Percentiles rank a stretch among this genome's conserved stretches.
Evolutionary conservation across 2,888 invertebrate genomes (phyloP).

Genomic region (Oligia latruncula): DNA sequence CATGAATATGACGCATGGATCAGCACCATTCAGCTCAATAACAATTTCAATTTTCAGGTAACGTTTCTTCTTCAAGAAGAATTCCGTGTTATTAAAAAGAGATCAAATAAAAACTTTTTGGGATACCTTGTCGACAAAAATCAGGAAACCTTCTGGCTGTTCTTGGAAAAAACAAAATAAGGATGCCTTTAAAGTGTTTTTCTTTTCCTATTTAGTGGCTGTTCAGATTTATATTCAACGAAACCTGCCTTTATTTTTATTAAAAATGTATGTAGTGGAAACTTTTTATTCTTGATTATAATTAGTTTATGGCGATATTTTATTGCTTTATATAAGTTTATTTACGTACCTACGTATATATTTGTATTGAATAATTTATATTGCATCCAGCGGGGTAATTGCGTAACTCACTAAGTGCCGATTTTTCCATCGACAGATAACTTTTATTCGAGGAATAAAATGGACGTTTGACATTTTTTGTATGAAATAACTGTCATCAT

Average conservation of each 20-base stretch:
- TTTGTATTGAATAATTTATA: not conserved
- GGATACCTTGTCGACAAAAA: too few species aligned
- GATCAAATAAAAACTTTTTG: not conserved
- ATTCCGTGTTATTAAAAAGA: not conserved
- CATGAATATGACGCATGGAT: too few species aligned
- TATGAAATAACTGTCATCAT: too few species aligned
- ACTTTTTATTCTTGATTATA: not conserved
- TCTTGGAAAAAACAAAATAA: not conserved
- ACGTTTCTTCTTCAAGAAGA: not conserved
- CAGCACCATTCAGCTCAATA: too few species aligned
- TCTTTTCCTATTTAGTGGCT: not conserved
- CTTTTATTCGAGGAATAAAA: too few species aligned
- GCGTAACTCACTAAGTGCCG: too few species aligned
- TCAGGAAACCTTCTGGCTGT: not conserved
- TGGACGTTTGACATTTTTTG: too few species aligned
- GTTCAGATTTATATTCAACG: not conserved
- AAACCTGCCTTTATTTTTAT: too few species aligned
- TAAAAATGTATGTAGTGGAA: not conserved
- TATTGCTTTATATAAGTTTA: not conserved
- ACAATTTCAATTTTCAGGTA: not conserved
- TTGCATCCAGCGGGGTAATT: not conserved
- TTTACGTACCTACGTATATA: not conserved
- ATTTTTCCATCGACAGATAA: too few species aligned
- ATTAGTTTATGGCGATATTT: not conserved
- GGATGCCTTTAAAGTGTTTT: not conserved